Base-by-base conservation (phyloP, 2,888 invertebrate genomes). In the Bugula neritina region DNA sequence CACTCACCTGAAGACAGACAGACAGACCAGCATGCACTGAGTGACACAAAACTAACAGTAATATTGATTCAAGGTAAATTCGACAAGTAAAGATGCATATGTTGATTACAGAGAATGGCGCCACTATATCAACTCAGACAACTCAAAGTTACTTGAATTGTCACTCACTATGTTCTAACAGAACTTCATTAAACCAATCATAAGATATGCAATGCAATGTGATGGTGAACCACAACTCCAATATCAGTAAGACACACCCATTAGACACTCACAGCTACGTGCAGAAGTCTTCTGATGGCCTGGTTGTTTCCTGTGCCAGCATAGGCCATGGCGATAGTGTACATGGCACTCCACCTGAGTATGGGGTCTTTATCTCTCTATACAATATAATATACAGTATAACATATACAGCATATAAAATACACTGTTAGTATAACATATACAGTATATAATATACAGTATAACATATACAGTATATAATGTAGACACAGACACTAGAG, bases 301-400 rank as follows among this genome's bases (percentile, higher is more conserved):
- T 92, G 91, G 84, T 98, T 99, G 83, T 95, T 95, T 72, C 97
- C 97, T 17, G 96, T 95, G 34, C 99, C 99, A 83, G 94, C 95
- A 84, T 98, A 98, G 0, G 98, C 97, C 89, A 97, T 95, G 0
- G 97, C 98, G 72, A 99, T 88, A 0, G 97, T 97, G 86, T 97
- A 97, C 90, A 98, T 97, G 75, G 95, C 99, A 69, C 96, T 94
- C 75, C 98, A 90, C 77, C 97, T 89, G 74, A 98, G 87, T 77
- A 97, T 91, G 3, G 96, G 94, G 85, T 96, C 95, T 85, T 98
- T 97, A 83, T 98, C 97, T 73, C 91, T 89, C 75, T 91, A 63
- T 17, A 63, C 21, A 13, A 57, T 43, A 43, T 5, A 43, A 10
- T 17, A 43, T 43, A 43, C 43, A 43, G 5, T 43, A 43, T 5